A percentile compares a stretch with the other conserved stretches of the same genome.
phyloP scores from a whole-genome alignment of 2,888 invertebrate genomes.

The Pristionchus entomophagus region DNA sequence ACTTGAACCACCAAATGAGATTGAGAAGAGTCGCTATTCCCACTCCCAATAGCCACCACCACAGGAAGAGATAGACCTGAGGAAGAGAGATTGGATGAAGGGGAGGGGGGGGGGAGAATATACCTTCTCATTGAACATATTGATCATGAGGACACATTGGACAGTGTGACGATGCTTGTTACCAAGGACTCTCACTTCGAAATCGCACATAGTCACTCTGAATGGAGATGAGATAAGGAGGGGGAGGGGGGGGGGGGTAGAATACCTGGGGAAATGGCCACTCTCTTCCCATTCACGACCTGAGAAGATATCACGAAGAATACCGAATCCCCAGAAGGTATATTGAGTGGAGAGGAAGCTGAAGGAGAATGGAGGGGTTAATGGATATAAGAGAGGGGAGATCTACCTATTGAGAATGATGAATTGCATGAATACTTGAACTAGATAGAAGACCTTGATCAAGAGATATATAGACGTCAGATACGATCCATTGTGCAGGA shows the following conservation, averaged over 20 bases:
- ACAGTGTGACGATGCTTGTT: slow-evolving; percentile 78
- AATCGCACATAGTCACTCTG: slow-evolving; percentile 77
- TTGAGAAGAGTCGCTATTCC: slow-evolving; percentile 77
- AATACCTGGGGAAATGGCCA: no score
- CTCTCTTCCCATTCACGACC: no score
- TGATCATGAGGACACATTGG: slow-evolving; percentile 75
- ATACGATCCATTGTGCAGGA: slow-evolving; percentile 74
- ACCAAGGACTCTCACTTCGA: slow-evolving; percentile 77
- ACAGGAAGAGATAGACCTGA: slow-evolving; percentile 77
- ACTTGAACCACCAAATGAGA: slow-evolving; percentile 77
- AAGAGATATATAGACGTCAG: slow-evolving; percentile 74
- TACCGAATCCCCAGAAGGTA: slow-evolving; percentile 75
- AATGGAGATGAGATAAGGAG: no score
- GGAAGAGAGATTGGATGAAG: background rate
- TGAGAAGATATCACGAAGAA: slow-evolving; percentile 73
- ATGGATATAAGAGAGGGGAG: background rate
- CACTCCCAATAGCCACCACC: slow-evolving; percentile 79
- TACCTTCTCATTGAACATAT: slow-evolving; percentile 75
- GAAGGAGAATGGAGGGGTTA: slow-evolving; percentile 43
- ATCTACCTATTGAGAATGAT: slow-evolving; percentile 74
- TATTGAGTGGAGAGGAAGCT: slow-evolving; percentile 76
- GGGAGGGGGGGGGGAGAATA: background rate
- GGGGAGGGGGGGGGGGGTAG: no score
- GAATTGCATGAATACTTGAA: slow-evolving; percentile 75
- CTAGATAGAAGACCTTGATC: slow-evolving; percentile 74